These are phyloP conservation scores for Tragelaphus imberbis DNA, from an alignment of 2,113 vertebrate species.

Conservation along the genomic window DNA sequence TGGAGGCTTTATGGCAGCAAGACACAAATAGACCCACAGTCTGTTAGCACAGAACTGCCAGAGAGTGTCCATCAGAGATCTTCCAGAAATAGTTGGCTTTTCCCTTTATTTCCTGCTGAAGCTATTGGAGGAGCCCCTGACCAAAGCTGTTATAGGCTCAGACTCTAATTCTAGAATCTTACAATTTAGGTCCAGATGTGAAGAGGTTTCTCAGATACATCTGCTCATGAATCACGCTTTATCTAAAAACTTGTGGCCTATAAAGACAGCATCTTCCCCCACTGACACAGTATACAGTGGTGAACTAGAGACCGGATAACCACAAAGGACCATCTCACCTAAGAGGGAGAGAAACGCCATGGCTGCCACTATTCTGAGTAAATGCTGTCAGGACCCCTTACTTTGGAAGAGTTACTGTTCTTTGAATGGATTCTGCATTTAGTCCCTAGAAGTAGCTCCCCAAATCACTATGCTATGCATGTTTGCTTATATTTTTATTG, in stretches of 20 bases:
- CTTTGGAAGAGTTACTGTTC: not conserved
- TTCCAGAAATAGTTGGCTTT: not conserved
- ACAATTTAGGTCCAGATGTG: not conserved
- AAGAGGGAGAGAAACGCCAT: not conserved
- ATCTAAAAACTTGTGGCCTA: not conserved
- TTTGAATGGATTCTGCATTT: not conserved
- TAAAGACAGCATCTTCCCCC: not conserved
- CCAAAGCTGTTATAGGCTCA: not conserved
- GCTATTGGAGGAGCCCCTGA: not conserved
- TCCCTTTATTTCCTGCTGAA: not conserved
- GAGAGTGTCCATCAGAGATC: not conserved
- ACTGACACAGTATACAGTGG: not conserved
- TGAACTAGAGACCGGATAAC: not conserved
- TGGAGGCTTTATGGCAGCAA: not conserved
- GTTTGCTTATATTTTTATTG: not conserved
- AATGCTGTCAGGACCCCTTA: not conserved
- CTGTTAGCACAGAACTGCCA: not conserved
- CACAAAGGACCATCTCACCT: not conserved
- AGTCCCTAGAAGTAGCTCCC: not conserved
- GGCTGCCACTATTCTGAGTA: not conserved
- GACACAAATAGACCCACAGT: not conserved
- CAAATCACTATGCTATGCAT: not conserved
- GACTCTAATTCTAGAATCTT: not conserved
- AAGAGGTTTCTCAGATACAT: not conserved
- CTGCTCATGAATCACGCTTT: not conserved